phyloP scores from a whole-genome alignment of 2,888 invertebrate species.

The Nasonovia ribisnigri region DNA sequence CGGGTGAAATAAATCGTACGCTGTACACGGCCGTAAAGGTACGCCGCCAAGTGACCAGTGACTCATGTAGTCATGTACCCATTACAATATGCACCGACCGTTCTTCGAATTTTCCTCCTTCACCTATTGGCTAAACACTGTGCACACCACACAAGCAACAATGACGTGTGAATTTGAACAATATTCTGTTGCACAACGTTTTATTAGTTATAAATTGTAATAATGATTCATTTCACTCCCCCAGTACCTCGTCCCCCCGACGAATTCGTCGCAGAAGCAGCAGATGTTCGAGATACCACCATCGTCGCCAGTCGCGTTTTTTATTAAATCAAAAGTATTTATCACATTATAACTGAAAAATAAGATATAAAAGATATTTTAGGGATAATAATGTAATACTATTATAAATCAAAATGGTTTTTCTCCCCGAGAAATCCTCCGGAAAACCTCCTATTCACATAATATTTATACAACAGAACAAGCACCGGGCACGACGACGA shows the following conservation, averaged over 20 bases:
- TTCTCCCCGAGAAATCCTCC: not conserved
- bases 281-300: not conserved
- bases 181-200: conserved; percentile 10
- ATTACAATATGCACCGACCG: not conserved
- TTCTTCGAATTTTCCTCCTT: conserved; percentile 39
- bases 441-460: not conserved
- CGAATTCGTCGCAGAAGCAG: not conserved
- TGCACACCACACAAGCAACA: not conserved
- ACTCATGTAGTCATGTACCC: conserved; percentile 19
- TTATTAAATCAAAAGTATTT: not conserved
- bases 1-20: conserved; percentile 26
- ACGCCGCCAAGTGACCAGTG: conserved; percentile 15
- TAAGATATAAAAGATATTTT: not conserved
- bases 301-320: not conserved
- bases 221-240: not conserved
- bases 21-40: not conserved
- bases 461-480: not conserved
- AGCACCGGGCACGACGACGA: not conserved
- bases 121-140: not conserved
- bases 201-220: conserved; percentile 15
- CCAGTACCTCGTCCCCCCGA: not conserved
- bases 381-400: not conserved
- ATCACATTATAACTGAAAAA: not conserved
- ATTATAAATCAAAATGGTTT: not conserved
- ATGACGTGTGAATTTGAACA: not conserved